Percentiles rank a stretch among this genome's conserved stretches.
These are phyloP conservation scores for Microplitis manilae DNA, from an alignment of 2,888 invertebrate genomes.

Conservation along the genomic window DNA sequence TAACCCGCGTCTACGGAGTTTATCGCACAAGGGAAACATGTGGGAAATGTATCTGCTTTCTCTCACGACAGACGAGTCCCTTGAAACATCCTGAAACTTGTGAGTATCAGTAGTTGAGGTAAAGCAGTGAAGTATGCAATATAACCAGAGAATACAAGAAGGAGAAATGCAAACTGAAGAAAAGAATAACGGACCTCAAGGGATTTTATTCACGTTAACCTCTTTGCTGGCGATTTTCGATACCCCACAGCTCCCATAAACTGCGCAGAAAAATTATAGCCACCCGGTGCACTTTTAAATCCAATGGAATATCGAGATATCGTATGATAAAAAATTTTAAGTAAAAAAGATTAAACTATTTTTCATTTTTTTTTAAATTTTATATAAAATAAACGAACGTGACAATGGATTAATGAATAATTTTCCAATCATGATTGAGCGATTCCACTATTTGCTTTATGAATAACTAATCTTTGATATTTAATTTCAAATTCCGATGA, in stretches of 20 bases:
- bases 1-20: constrained; percentile 6
- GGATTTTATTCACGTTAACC: constrained; percentile 40
- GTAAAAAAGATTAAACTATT: background rate
- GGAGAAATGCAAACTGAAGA: constrained; percentile 17
- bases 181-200: constrained; percentile 28
- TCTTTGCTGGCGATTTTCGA: constrained; percentile 37
- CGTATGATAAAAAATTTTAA: background rate
- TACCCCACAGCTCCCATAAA: constrained; percentile 38
- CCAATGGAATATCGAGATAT: constrained; percentile 37
- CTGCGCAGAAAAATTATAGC: constrained; percentile 38
- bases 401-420: constrained; percentile 8
- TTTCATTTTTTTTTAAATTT: background rate
- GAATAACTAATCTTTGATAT: background rate
- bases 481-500: background rate
- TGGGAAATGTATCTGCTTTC: constrained; percentile 29
- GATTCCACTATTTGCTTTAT: constrained; percentile 5
- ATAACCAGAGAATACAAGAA: constrained; percentile 4
- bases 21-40: constrained; percentile 17
- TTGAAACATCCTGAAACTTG: constrained; percentile 16
- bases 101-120: background rate
- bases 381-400: constrained; percentile 1
- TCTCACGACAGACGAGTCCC: constrained; percentile 32
- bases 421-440: background rate
- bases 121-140: background rate
- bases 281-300: constrained; percentile 38